Percentiles rank a stretch among this genome's conserved stretches.
Conservation (phyloP, 1,140 invertebrate genomes). For the Aphelinus atriplicis region DNA sequence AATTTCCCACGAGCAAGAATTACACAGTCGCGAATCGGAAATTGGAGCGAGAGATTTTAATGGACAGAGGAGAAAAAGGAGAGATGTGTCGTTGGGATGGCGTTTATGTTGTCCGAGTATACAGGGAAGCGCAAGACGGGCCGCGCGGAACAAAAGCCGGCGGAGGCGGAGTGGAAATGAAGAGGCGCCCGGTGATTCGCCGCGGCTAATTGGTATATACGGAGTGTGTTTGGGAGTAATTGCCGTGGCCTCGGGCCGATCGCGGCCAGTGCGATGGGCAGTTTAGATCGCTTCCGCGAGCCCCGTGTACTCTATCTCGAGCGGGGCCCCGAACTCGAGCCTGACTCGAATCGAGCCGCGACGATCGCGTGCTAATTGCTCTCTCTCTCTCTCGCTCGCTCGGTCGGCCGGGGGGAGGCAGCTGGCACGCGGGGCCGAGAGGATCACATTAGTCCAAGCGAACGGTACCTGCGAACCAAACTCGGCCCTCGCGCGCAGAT, state of each 20-base stretch:
- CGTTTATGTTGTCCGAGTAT: too few relatives aligned
- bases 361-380: conserved; percentile 53
- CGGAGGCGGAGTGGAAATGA: conserved; percentile 3
- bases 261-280: conserved; percentile 44
- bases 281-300: conserved; percentile 46
- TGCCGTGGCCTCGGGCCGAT: conserved; percentile 40
- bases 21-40: too few relatives aligned
- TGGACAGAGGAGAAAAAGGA: too few relatives aligned
- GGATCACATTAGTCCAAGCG: not conserved
- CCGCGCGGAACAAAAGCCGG: too few relatives aligned
- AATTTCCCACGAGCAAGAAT: too few relatives aligned
- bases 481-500: too few relatives aligned
- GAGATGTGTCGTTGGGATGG: too few relatives aligned
- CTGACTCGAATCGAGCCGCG: conserved; percentile 39
- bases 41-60: too few relatives aligned
- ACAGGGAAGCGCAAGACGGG: too few relatives aligned
- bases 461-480: too few relatives aligned
- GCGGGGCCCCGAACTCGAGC: conserved; percentile 29
- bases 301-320: conserved; percentile 41
- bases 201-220: conserved; percentile 22
- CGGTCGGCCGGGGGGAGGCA: conserved; percentile 40
- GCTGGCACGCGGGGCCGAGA: conserved; percentile 20
- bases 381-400: conserved; percentile 29
- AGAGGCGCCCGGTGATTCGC: conserved; percentile 9
- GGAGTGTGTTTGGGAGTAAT: conserved; percentile 35